Evolutionary conservation across 1,140 invertebrate species (phyloP), one percentile per base, ranked within the genome.

Genomic region (Amyelois transitella): DNA sequence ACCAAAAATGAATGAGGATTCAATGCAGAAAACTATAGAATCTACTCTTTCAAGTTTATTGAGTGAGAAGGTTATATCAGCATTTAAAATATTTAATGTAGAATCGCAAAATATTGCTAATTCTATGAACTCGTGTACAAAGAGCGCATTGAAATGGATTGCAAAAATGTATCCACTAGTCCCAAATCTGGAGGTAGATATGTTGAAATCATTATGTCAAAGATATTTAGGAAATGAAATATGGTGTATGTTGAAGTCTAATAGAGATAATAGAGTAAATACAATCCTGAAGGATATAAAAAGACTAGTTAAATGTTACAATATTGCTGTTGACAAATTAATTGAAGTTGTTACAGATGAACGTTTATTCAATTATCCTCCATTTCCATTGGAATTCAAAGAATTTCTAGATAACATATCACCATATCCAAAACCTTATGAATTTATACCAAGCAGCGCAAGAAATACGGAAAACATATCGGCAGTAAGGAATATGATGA

Each of bases 201-300:
- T 87, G 51, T 66, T 93, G 0, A 86, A 88, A 62, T 88, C 88
- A 6, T 83, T 92, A 51, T 88, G 92, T 60, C 77, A 90, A 50
- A 86, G 88, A 60, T 90, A 91, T 71, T 79, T 93, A 18, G 91
- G 91, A 43, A 90, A 91, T 60, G 92, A 93, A 74, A 84, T 94
- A 19, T 94, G 92, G 90, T 81, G 90, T 38, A 90, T 90, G 60
- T 86, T 94, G 44, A 88, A 90, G 56, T 84, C 72, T 80, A 10
- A 84, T 70, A 61, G 87, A 66, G 70, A 93, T 90, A 77, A 68
- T 55, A 8, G 77, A 72, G 50, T 92, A 17, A 66, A 72, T 18
- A 60, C 64, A 25, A 80, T 91, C 24, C 77, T 91, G 19, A 83
- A 85, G 19, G 87, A 91, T 60, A 90, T 92, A 0, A 87, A 90